A percentile compares a stretch with the other conserved stretches of the same genome.
Conservation (phyloP, 1,140 invertebrate species). For the Cotesia vestalis region DNA sequence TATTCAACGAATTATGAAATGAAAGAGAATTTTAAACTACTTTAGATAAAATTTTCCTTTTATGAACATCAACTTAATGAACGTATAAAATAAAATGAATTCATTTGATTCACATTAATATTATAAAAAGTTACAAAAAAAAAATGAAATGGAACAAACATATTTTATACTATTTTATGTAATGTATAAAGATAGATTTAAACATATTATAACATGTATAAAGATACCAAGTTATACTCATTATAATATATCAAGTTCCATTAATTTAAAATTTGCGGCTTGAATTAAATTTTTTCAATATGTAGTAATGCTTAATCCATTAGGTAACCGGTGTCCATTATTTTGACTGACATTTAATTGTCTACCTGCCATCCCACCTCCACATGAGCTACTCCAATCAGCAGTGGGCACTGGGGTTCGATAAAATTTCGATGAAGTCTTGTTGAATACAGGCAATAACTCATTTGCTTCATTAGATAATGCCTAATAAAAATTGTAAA, state of each 20-base stretch:
- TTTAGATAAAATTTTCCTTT: too few relatives aligned
- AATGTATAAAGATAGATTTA: too few relatives aligned
- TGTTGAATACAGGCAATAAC: constrained; percentile 94
- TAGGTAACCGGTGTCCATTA: constrained; percentile 54
- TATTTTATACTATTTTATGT: too few relatives aligned
- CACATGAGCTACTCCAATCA: constrained; percentile 82
- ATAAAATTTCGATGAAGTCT: constrained; percentile 92
- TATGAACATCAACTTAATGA: too few relatives aligned
- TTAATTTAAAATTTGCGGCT: not conserved
- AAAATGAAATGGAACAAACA: too few relatives aligned
- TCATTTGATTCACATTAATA: too few relatives aligned
- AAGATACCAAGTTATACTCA: constrained; percentile 14
- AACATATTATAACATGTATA: not conserved
- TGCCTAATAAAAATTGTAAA: constrained; percentile 71
- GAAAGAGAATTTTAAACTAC: too few relatives aligned
- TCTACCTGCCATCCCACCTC: constrained; percentile 58
- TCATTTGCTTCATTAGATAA: constrained; percentile 95
- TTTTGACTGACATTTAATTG: constrained; percentile 57
- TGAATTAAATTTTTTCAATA: constrained; percentile 48
- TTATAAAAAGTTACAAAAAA: too few relatives aligned
- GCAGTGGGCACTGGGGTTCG: constrained; percentile 78
- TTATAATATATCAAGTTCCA: constrained; percentile 2
- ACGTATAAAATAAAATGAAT: too few relatives aligned
- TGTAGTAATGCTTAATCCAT: constrained; percentile 52
- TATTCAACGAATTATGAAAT: too few relatives aligned